phyloP scores from a whole-genome alignment of 1,140 invertebrate species.

The Trachymyrmex cornetzi region DNA sequence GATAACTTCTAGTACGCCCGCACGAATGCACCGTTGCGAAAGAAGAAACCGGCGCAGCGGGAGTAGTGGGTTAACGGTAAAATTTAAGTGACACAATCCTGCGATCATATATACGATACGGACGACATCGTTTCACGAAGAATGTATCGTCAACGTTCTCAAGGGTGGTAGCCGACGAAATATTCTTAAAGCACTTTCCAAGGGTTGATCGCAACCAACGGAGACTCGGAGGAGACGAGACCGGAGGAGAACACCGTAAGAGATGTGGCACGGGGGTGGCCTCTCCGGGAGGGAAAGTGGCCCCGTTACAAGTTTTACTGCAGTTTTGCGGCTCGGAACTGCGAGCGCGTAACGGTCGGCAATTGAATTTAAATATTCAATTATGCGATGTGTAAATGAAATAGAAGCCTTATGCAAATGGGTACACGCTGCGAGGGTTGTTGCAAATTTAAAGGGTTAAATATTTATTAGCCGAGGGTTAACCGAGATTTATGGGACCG shows the following conservation, averaged over 20 bases:
- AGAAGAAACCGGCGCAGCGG: background rate
- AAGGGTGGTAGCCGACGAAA: conserved; percentile 68
- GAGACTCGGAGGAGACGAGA: conserved; percentile 53
- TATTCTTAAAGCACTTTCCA: conserved; percentile 81
- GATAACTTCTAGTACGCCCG: conserved; percentile 13
- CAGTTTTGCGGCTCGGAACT: conserved; percentile 87
- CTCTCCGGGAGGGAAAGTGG: conserved; percentile 83
- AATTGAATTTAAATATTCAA: conserved; percentile 88
- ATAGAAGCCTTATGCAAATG: conserved; percentile 89
- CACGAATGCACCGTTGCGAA: background rate
- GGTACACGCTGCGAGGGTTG: conserved; percentile 86
- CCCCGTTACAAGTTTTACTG: conserved; percentile 87
- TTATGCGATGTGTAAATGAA: conserved; percentile 89
- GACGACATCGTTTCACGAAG: conserved; percentile 22
- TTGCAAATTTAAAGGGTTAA: conserved; percentile 88
- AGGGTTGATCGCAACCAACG: conserved; percentile 73
- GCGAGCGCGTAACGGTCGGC: conserved; percentile 85
- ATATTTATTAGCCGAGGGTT: conserved; percentile 87
- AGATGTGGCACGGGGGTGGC: conserved; percentile 59
- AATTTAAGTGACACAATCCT: conserved; percentile 42
- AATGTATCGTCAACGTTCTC: conserved; percentile 48
- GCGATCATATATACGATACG: background rate
- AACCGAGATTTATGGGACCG: conserved; percentile 85
- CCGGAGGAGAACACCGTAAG: conserved; percentile 19
- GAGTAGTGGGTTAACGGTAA: conserved; percentile 9